These are phyloP conservation scores for Dynastes maya DNA, from an alignment of 2,888 invertebrate species.

Conservation along the genomic window DNA sequence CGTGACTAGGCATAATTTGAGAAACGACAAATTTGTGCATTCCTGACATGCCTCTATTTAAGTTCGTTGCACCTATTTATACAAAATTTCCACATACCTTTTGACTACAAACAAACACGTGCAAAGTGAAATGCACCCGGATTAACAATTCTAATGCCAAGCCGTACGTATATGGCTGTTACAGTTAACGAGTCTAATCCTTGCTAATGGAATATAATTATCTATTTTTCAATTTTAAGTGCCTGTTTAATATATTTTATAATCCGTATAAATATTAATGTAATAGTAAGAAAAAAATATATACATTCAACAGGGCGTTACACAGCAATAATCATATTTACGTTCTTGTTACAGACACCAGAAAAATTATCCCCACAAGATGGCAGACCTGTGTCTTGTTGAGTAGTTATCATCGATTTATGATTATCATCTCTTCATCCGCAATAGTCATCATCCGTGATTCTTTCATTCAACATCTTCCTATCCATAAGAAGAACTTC, in stretches of 20 bases:
- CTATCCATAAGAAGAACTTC: constrained; percentile 12
- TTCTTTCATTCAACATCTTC: constrained; percentile 47
- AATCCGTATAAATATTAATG: not conserved
- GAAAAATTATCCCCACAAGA: constrained; percentile 78
- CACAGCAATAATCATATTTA: constrained; percentile 8
- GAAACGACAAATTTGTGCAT: constrained; percentile 63
- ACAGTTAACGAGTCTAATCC: not conserved
- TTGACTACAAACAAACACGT: constrained; percentile 60
- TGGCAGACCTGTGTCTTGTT: constrained; percentile 71
- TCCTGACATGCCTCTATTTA: constrained; percentile 55
- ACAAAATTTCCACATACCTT: constrained; percentile 24
- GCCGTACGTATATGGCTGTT: constrained; percentile 25
- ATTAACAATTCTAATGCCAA: constrained; percentile 49
- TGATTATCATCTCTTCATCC: constrained; percentile 62
- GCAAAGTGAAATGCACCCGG: constrained; percentile 57
- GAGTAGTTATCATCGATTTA: constrained; percentile 56
- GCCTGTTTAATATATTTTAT: not conserved
- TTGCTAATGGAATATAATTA: not conserved
- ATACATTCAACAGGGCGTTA: too few species aligned
- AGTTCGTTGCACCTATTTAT: constrained; percentile 36
- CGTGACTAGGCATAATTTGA: constrained; percentile 55
- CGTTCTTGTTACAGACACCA: constrained; percentile 76
- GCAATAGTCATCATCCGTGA: constrained; percentile 52
- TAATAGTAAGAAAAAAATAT: too few species aligned
- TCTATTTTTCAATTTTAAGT: too few species aligned